Evolutionary conservation across 2,888 invertebrate species (phyloP).

Genomic region (Dioctria rufipes): DNA sequence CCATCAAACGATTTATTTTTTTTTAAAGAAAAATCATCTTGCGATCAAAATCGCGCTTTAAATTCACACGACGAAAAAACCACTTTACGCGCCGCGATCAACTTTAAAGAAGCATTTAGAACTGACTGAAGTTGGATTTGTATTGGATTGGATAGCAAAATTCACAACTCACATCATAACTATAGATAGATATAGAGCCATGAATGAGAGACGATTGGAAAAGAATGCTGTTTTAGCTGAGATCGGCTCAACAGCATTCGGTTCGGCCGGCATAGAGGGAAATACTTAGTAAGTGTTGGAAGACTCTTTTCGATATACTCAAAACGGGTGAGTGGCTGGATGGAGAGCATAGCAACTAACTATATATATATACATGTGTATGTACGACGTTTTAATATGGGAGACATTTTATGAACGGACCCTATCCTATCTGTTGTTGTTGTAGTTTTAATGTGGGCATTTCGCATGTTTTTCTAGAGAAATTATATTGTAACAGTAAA

Average conservation of each 20-base stretch:
- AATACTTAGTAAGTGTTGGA: no score
- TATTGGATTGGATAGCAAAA: neutral
- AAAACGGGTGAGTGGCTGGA: neutral
- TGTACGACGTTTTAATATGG: neutral
- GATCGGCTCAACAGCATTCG: no score
- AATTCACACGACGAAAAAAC: conserved; percentile 16
- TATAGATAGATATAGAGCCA: neutral
- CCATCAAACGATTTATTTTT: neutral
- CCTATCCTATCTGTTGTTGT: neutral
- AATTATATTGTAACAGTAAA: no score
- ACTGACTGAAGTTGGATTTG: conserved; percentile 28
- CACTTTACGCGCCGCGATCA: conserved; percentile 33
- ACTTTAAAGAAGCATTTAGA: conserved; percentile 39
- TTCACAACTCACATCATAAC: neutral
- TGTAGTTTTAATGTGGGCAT: neutral
- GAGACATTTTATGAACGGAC: neutral
- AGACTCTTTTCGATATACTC: conserved; percentile 14
- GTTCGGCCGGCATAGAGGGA: no score
- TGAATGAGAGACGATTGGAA: neutral
- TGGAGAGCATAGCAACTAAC: neutral
- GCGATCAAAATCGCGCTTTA: neutral
- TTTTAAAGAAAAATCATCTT: neutral
- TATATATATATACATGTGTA: no score
- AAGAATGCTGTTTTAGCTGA: conserved; percentile 1
- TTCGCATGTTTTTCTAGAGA: no score